Evolutionary conservation across 2,888 invertebrate species (phyloP).

Genomic region (Lepidochitona cinerea): DNA sequence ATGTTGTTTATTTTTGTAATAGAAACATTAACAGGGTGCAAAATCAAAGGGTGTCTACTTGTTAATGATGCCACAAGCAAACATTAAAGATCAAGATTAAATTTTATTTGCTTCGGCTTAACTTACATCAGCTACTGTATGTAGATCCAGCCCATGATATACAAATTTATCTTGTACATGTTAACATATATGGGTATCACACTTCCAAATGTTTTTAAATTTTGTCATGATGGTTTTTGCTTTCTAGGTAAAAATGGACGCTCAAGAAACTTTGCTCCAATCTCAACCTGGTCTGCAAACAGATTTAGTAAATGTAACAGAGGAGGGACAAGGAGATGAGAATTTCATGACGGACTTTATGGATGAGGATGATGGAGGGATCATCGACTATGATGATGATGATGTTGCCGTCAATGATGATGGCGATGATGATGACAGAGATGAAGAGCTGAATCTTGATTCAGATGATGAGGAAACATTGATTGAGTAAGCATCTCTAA

Average conservation of each 20-base stretch:
- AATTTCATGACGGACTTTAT: neutral
- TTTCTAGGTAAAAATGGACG: neutral
- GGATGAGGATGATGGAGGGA: conserved; percentile 25
- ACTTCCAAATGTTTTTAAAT: too few species aligned
- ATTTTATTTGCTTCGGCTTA: too few species aligned
- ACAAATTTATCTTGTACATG: too few species aligned
- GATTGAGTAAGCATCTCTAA: conserved; percentile 38
- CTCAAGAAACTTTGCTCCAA: neutral
- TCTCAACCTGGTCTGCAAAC: neutral
- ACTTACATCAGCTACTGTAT: too few species aligned
- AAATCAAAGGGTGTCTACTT: too few species aligned
- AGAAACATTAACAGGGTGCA: too few species aligned
- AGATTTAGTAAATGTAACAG: neutral
- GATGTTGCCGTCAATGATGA: conserved; percentile 43
- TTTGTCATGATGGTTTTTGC: neutral
- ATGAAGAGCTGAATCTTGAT: conserved; percentile 39
- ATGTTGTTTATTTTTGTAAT: too few species aligned
- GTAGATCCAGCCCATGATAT: too few species aligned
- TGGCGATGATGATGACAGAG: conserved; percentile 39
- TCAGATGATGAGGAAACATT: conserved; percentile 42
- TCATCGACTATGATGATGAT: conserved; percentile 42
- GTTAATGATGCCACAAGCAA: too few species aligned
- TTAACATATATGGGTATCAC: too few species aligned
- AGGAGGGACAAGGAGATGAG: neutral
- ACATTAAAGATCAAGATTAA: too few species aligned